These are phyloP conservation scores for Dendronephthya gigantea DNA, from an alignment of 64 coral and sea anemone species.

Conservation along the genomic window DNA sequence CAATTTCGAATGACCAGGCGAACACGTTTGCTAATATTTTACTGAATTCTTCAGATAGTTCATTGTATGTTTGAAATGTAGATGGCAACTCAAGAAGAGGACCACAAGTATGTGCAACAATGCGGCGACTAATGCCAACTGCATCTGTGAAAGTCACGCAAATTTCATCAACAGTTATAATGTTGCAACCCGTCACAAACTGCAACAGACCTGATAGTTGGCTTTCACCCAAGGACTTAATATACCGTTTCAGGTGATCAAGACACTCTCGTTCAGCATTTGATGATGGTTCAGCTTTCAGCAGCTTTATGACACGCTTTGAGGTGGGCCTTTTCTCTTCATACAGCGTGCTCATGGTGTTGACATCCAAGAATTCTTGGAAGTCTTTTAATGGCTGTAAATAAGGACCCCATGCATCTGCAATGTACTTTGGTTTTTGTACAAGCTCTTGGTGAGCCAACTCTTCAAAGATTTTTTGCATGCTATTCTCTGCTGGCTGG, in stretches of 20 bases:
- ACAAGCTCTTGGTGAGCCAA: too few species aligned
- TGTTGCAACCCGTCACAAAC: constrained; percentile 64
- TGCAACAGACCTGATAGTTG: constrained; percentile 37
- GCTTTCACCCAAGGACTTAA: constrained; percentile 40
- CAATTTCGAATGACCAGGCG: constrained; percentile 50
- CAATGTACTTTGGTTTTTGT: constrained; percentile 45
- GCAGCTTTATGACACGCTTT: constrained; percentile 42
- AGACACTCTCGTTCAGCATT: constrained; percentile 34
- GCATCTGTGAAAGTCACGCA: constrained; percentile 40
- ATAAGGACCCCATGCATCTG: constrained; percentile 52
- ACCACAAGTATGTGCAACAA: constrained; percentile 56
- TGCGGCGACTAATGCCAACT: constrained; percentile 32
- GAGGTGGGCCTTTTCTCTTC: constrained; percentile 49
- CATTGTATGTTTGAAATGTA: constrained; percentile 56
- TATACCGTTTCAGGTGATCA: constrained; percentile 48
- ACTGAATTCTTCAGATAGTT: constrained; percentile 55
- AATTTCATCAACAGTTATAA: constrained; percentile 39
- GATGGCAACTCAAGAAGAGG: constrained; percentile 49
- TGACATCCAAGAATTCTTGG: constrained; percentile 29
- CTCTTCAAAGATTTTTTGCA: constrained; percentile 35
- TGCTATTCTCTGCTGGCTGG: neutral
- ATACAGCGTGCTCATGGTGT: constrained; percentile 35
- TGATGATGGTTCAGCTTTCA: constrained; percentile 28
- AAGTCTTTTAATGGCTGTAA: constrained; percentile 25
- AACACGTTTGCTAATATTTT: constrained; percentile 36